Evolutionary conservation across 2,797 vertebrate genomes (phyloP), one percentile per base, ranked within the genome.

Genomic region (Xerus rutilus): DNA sequence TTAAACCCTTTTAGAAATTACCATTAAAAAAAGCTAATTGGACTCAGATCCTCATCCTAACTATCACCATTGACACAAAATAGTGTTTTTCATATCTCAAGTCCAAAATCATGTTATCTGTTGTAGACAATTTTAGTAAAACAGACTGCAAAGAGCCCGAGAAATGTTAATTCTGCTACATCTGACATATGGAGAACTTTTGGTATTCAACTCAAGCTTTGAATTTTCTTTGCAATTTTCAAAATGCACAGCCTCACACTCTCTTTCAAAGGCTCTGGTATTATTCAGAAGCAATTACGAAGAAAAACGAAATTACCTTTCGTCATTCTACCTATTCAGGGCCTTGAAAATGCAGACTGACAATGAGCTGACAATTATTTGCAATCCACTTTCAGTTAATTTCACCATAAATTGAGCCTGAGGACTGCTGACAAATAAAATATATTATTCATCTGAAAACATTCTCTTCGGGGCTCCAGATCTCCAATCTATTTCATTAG

Each of bases 391-490:
- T 96, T 97, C 96, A 97, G 94, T 91, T 98, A 93, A 98, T 98
- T 98, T 98, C 94, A 97, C 88, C 93, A 96, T 77, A 98, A 96
- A 98, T 93, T 95, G 91, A 98, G 89, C 70, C 69, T 93, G n/a
- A 98, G 96, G 86, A 96, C 91, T 96, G 86, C 90, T 97, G 97
- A 98, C 93, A 98, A 98, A 98, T 98, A 98, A 98, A 98, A 98
- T 92, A 96, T 90, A 93, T 78, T 1, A 54, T 94, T 98, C 97
- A 87, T 97, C 97, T 98, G 87, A 98, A 97, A 93, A 93, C 78
- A 9, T 96, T 98, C 73, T 97, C 97, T 94, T 97, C 93, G 90
- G 94, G 79, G 28, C 45, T 96, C 65, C 89, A 94, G 93, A 95
- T 92, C 91, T 97, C 30, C 57, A 77, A 97, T 84, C 23, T 91